Conservation (phyloP, 2,888 invertebrate genomes). For the Pandemis cinnamomeana region DNA sequence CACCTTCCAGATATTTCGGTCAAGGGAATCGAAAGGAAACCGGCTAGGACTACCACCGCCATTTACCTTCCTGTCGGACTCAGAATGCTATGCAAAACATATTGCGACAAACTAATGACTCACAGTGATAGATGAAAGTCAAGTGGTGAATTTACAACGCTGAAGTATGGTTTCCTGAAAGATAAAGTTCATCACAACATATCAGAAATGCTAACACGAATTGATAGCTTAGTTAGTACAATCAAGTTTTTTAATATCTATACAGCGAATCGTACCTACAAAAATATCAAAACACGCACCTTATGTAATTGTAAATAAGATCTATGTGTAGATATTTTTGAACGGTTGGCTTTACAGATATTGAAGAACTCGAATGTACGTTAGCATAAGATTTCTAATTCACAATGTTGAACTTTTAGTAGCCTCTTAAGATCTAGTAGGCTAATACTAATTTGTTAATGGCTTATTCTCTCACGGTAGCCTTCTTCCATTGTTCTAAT, state of each 20-base stretch:
- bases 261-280: too few relatives aligned
- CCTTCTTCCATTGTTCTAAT: background rate
- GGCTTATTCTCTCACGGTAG: background rate
- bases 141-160: conserved; percentile 5
- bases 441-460: background rate
- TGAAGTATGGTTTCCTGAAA: conserved; percentile 13
- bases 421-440: background rate
- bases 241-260: too few relatives aligned
- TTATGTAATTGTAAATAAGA: too few relatives aligned
- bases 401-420: too few relatives aligned
- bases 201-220: background rate
- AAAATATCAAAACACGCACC: too few relatives aligned
- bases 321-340: too few relatives aligned
- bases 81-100: conserved; percentile 25
- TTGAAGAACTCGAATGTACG: too few relatives aligned
- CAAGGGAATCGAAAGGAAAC: conserved; percentile 40
- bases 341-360: too few relatives aligned
- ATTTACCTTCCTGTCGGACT: conserved; percentile 27
- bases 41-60: conserved; percentile 14
- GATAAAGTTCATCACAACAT: background rate
- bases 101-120: conserved; percentile 13
- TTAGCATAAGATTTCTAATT: too few relatives aligned
- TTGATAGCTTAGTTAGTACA: background rate
- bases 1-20: conserved; percentile 14
- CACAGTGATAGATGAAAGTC: background rate